Percentiles rank a stretch among this genome's conserved stretches.
phyloP scores from a whole-genome alignment of 2,797 vertebrate species.

The Acanthiza pusilla region DNA sequence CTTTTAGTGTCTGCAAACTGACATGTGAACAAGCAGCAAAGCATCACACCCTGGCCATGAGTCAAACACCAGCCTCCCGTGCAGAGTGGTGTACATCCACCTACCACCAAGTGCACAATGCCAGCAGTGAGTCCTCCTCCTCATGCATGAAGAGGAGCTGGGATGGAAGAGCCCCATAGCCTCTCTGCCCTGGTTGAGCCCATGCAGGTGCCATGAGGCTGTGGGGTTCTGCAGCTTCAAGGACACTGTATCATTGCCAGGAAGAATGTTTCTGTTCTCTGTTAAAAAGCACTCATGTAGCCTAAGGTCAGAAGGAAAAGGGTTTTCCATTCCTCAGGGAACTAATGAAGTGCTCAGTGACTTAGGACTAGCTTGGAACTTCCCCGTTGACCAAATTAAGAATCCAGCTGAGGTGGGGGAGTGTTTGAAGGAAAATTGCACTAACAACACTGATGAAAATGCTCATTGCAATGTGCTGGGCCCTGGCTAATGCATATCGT shows the following conservation, averaged over 20 bases:
- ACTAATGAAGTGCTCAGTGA: background rate
- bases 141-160: fast-evolving
- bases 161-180: background rate
- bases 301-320: background rate
- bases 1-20: background rate
- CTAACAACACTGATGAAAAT: no score
- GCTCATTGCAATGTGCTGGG: no score
- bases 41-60: fast-evolving
- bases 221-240: background rate
- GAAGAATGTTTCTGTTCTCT: background rate
- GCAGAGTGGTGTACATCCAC: background rate
- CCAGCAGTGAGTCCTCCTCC: background rate
- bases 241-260: background rate
- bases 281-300: background rate
- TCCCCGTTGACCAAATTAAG: no score
- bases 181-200: background rate
- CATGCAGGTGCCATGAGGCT: fast-evolving
- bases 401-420: no score
- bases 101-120: background rate
- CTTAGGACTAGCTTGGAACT: no score
- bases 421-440: no score
- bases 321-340: background rate
- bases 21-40: background rate
- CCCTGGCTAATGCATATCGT: no score
- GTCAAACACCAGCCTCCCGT: background rate